Evolutionary conservation across 2,888 invertebrate genomes (phyloP).

Genomic region (Parnassius orleans): DNA sequence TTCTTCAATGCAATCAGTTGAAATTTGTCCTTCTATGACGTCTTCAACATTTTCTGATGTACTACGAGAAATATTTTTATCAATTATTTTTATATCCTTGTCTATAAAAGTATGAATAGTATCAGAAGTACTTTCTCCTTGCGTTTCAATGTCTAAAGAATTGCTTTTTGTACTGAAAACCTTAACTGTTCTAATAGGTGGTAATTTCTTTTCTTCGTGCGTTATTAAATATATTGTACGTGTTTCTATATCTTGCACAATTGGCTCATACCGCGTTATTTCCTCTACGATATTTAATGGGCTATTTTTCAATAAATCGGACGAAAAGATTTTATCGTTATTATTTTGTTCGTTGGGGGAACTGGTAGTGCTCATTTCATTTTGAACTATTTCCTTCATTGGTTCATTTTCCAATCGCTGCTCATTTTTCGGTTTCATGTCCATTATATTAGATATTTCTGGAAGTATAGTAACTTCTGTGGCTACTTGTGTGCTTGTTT

Average conservation of each 20-base stretch:
- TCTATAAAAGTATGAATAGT: background rate
- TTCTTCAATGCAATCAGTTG: background rate
- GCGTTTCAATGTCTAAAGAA: constrained; percentile 59
- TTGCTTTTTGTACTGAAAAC: constrained; percentile 83
- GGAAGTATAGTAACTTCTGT: constrained; percentile 69
- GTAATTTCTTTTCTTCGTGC: constrained; percentile 85
- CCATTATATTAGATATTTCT: constrained; percentile 42
- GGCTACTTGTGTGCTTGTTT: constrained; percentile 46
- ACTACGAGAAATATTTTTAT: background rate
- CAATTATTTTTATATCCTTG: background rate
- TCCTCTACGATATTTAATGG: constrained; percentile 58
- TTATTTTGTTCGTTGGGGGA: constrained; percentile 64
- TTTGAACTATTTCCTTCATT: constrained; percentile 7
- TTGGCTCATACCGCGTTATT: constrained; percentile 53
- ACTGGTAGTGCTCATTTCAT: constrained; percentile 26
- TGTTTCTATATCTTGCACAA: constrained; percentile 57
- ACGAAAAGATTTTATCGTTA: constrained; percentile 59
- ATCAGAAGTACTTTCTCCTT: constrained; percentile 35
- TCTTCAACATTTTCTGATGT: constrained; percentile 3
- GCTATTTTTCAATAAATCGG: constrained; percentile 49
- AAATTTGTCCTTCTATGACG: background rate
- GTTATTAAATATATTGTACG: constrained; percentile 84
- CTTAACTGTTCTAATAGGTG: constrained; percentile 81
- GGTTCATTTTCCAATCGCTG: background rate
- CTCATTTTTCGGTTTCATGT: constrained; percentile 20